Base-by-base conservation (phyloP, 2,113 vertebrate genomes). In the Callipepla californica region DNA sequence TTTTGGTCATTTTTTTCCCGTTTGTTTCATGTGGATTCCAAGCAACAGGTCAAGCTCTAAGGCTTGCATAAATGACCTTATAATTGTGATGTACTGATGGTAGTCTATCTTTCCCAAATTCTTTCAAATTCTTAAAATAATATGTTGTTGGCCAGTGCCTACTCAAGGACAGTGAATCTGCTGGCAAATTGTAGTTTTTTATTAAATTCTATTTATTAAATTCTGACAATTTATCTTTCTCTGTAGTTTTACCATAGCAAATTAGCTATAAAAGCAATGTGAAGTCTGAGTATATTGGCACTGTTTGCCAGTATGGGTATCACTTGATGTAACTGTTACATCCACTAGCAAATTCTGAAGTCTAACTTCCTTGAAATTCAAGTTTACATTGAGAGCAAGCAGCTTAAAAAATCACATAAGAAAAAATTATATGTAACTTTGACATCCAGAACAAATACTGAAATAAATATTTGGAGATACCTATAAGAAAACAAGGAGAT, bases 341-440 rank as follows among this genome's bases (percentile, higher is more conserved):
- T 45, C 19, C 19, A 20, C 28, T 69, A 15, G 14, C 14, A 16
- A 30, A 40, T 55, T 3, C 17, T 82, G 30, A 5, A 28, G 5
- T 53, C 21, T 28, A 85, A 10, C 7, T 58, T 55, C 45, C 28
- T 77, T 32, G 32, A 90, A 73, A 85, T 73, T 7, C 40, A 21
- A 11, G 6, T 42, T 48, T 45, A 32, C 0, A 76, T 69, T n/a
- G 7, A 51, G 70, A 94, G 83, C 9, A 11, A 77, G 47, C 7
- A 77, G 38, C 69, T 91, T 28, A 53, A 91, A 51, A 90, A 92
- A 67, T 47, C 45, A 85, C 14, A 36, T 51, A 26, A 30, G 76
- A 92, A 92, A 85, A 95, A 91, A 89, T 75, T 72, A 87, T 69
- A 14, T 48, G 82, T 38, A 50, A 88, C 18, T 67, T 78, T 63